Evolutionary conservation across 2,797 vertebrate species (phyloP).

Genomic region (Scarus forsteni): DNA sequence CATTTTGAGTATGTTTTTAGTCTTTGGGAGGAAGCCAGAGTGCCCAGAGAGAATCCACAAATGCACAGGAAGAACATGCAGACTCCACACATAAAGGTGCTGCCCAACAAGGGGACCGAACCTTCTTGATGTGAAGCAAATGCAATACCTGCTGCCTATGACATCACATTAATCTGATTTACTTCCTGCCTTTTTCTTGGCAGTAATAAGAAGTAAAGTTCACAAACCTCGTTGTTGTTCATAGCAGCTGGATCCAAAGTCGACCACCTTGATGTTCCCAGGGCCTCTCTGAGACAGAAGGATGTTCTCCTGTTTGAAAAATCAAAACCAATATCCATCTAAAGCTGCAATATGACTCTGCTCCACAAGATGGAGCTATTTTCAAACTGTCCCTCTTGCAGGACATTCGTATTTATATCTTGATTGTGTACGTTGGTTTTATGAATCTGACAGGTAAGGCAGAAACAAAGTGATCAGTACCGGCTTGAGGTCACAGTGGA

Average conservation of each 20-base stretch:
- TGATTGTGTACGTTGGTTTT: too few relatives aligned
- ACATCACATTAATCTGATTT: too few relatives aligned
- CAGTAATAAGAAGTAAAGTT: background rate
- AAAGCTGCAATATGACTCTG: rapidly evolving
- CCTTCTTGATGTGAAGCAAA: too few relatives aligned
- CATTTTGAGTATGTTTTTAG: too few relatives aligned
- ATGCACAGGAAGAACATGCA: too few relatives aligned
- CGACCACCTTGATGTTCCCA: slow-evolving; percentile 95
- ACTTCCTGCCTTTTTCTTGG: too few relatives aligned
- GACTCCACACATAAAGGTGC: too few relatives aligned
- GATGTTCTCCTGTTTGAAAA: slow-evolving; percentile 90
- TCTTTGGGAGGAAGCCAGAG: too few relatives aligned
- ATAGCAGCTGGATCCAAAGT: slow-evolving; percentile 97
- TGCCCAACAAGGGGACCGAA: too few relatives aligned
- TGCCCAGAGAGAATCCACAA: too few relatives aligned
- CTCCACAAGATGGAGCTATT: slow-evolving; percentile 58
- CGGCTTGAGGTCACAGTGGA: slow-evolving; percentile 96
- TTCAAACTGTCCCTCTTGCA: background rate
- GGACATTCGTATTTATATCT: too few relatives aligned
- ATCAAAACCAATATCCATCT: background rate
- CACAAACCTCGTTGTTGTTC: slow-evolving; percentile 92
- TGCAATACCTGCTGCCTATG: too few relatives aligned
- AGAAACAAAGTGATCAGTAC: slow-evolving; percentile 73
- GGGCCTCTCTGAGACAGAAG: slow-evolving; percentile 91
- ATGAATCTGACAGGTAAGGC: background rate